A percentile compares a stretch with the other conserved stretches of the same genome.
Conservation (phyloP, 2,888 invertebrate genomes). For the Deroplatys truncata region DNA sequence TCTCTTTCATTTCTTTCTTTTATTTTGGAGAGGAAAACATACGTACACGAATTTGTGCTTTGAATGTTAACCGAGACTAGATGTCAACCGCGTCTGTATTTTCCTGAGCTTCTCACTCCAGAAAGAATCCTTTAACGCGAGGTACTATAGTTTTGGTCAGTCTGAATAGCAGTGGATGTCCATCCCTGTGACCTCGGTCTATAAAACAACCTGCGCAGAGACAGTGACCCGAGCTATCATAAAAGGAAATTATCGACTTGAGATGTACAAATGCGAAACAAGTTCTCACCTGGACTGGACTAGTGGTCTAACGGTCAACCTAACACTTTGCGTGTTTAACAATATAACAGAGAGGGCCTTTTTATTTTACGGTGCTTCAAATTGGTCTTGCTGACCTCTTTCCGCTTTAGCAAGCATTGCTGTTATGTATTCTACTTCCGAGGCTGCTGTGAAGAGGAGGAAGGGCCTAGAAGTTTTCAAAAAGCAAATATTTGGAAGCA, state of each 20-base stretch:
- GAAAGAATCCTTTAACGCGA: too few relatives aligned
- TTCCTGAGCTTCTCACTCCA: too few relatives aligned
- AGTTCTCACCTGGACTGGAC: neutral
- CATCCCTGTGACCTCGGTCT: neutral
- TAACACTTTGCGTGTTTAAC: neutral
- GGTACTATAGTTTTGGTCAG: too few relatives aligned
- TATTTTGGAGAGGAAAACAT: too few relatives aligned
- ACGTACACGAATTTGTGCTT: too few relatives aligned
- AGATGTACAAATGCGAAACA: neutral
- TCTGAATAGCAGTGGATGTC: too few relatives aligned
- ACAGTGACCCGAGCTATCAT: neutral
- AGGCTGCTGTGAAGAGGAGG: neutral
- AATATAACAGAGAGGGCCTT: neutral
- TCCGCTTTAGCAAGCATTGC: neutral
- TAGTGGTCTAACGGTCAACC: neutral
- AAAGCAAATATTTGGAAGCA: too few relatives aligned
- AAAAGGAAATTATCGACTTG: neutral
- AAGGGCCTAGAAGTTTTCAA: too few relatives aligned
- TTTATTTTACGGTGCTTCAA: neutral
- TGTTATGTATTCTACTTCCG: neutral
- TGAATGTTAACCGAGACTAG: too few relatives aligned
- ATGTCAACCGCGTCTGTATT: too few relatives aligned
- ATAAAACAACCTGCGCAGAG: neutral
- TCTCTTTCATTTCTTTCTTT: too few relatives aligned
- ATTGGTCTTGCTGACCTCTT: neutral